Evolutionary conservation across 2,888 invertebrate genomes (phyloP).

Genomic region (Marronus borbonicus): DNA sequence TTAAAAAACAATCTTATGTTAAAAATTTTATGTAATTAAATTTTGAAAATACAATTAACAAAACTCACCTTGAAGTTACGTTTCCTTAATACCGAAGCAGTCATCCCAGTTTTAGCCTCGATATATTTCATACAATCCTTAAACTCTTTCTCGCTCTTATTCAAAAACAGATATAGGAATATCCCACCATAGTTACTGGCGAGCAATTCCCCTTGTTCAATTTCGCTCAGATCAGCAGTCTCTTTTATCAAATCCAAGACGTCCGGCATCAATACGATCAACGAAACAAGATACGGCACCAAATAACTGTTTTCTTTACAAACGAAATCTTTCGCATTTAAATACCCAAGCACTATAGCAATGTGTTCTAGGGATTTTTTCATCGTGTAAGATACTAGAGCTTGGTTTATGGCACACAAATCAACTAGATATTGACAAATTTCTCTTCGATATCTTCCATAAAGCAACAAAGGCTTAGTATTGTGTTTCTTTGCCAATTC

Average conservation of each 20-base stretch:
- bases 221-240: conserved; percentile 75
- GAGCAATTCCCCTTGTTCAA: conserved; percentile 76
- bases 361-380: conserved; percentile 75
- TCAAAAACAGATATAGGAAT: conserved; percentile 80
- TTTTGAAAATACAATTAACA: no score
- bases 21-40: no score
- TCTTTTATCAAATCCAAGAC: conserved; percentile 78
- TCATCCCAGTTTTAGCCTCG: conserved; percentile 74
- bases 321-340: conserved; percentile 79
- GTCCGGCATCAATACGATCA: conserved; percentile 74
- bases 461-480: conserved; percentile 74
- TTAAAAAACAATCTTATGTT: conserved; percentile 38
- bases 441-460: conserved; percentile 77
- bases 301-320: conserved; percentile 80
- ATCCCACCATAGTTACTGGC: conserved; percentile 79
- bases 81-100: conserved; percentile 75
- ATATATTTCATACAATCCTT: conserved; percentile 77
- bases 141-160: conserved; percentile 74
- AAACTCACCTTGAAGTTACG: conserved; percentile 74
- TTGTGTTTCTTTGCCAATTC: conserved; percentile 74
- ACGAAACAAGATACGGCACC: conserved; percentile 77
- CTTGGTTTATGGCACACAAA: conserved; percentile 75
- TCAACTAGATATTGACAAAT: conserved; percentile 74
- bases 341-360: conserved; percentile 79
- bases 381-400: conserved; percentile 73